Base-by-base conservation (phyloP, 2,113 vertebrate species). In the Cephalopterus ornatus region DNA sequence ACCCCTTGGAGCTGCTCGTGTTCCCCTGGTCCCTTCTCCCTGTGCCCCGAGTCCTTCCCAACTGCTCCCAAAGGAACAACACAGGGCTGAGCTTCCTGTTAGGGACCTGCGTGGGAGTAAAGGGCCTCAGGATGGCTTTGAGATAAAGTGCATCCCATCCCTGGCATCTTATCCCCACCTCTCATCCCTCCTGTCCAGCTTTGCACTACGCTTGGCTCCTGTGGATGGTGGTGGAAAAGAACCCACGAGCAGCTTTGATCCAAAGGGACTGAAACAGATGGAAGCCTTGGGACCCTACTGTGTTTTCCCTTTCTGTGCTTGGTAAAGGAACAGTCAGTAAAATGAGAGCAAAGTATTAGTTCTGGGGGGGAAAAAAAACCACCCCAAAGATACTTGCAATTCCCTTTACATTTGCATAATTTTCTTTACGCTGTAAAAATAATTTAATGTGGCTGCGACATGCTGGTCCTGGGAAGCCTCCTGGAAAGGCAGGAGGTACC, bases 261-360 rank as follows among this genome's bases (percentile, higher is more conserved):
- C 67, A 5, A 82, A 44, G 5, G 55, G 50, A 39, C 27, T 3
- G 5, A 72, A 52, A 35, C 85, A 70, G 82, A 66, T 59, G 85
- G 41, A 58, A 93, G 55, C 20, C 62, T 76, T 68, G 67, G 49
- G 85, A 50, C 56, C 19, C n/a, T 61, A 42, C 78, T 66, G 16
- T 46, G 47, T 52, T 96, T 75, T 74, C 65, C 33, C 67, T 91
- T 86, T 83, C 82, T 82, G 67, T 92, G 92, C 78, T 71, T 27
- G 75, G 27, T 52, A 71, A 88, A 97, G 89, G 88, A 93, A 82
- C 53, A 95, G 73, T 41, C 80, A 63, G 76, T 85, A 53, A 96
- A 97, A 95, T 22, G 46, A 65, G 80, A 92, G 58, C 70, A 85
- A 94, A 96, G 42, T 78, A 81, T 95, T 93, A 71, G 72, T 86